Base-by-base conservation (phyloP, 2,113 vertebrate species). In the Pica pica region DNA sequence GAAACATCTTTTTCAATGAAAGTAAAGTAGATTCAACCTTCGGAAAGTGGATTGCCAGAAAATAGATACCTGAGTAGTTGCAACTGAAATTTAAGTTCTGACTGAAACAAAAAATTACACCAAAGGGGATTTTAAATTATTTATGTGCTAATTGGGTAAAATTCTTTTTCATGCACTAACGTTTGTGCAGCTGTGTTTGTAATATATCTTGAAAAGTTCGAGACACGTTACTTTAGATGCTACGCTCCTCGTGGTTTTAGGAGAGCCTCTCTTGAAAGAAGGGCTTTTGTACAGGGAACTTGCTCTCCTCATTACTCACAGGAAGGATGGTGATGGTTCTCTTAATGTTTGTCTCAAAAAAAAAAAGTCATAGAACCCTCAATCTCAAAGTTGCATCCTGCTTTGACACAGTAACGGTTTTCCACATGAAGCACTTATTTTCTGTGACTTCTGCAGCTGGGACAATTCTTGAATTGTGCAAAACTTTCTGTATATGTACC, bases 181-280 rank as follows among this genome's bases (percentile, higher is more conserved):
- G 1, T 95, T 97, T 96, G 86, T 5, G 49, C 97, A 97, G 97
- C 96, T 97, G 96, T 96, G 93, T 94, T 96, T 96, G 90, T 94
- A 92, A 93, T 91, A 60, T 87, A 90, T 87, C 92, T 83, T 95
- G 63, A 83, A 85, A 97, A 96, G 83, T 88, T 85, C 73, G 73
- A 95, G 89, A 90, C 83, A 46, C 50, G 44, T 93, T 92, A 64
- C 61, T 96, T 94, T 79, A 85, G 85, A 84, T 89, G 63, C 69
- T 83, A 5, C 71, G 81, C 27, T 95, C 47, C 83, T 97, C 90
- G 83, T 95, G 95, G 65, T 93, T 95, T 95, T 68, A 89, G 79
- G 87, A 93, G 69, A 74, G 52, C 59, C 63, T 82, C 39, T 56
- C 41, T 90, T 94, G 87, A 94, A 95, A 87, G 77, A 90, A 89